Evolutionary conservation across 2,888 invertebrate genomes (phyloP), one percentile per base, ranked within the genome.

Genomic region (Melipona beecheii): DNA sequence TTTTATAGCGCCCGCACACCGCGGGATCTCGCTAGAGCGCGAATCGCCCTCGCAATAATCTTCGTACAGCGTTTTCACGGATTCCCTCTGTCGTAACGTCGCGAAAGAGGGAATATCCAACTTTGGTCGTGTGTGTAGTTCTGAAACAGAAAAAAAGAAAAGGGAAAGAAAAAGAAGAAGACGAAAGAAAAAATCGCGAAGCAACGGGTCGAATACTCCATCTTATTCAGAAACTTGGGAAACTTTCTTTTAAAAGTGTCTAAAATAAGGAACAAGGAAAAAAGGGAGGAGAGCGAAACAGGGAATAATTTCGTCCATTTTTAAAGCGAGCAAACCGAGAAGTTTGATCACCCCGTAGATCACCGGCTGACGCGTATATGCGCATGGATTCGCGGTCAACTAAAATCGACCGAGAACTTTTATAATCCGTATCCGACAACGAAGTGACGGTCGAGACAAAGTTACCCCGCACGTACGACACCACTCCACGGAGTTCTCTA

Each of bases 341-440:
- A 78, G 72, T 72, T 62, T 69, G 78, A 78, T 73, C 43, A 17
- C 15, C 24, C 27, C 4, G 77, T 62, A 27, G n/a, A 31, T 54
- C 78, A 54, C 19, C 17, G 27, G 9, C 36, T 9, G 21, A 17
- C 31, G 27, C 17, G 50, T n/a, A 52, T 36, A 60, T 60, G 19
- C 70, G 17, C 49, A 49, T n/a, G 13, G 60, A 24, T 56, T 56
- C 78, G 43, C 54, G 76, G 58, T 80, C 68, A 73, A 54, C 71
- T 71, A 49, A 56, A 75, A 80, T 80, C 74, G 71, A 54, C 24
- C 43, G 31, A n/a, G 6, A 73, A 83, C 79, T 84, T 83, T 84
- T 84, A 79, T 80, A 79, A 83, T 79, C 76, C 69, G 65, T 58
- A n/a, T 31, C 58, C 71, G 64, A 69, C 69, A 79, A 79, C 71